Evolutionary conservation across 2,113 vertebrate genomes (phyloP).

Genomic region (Cottus gobio): DNA sequence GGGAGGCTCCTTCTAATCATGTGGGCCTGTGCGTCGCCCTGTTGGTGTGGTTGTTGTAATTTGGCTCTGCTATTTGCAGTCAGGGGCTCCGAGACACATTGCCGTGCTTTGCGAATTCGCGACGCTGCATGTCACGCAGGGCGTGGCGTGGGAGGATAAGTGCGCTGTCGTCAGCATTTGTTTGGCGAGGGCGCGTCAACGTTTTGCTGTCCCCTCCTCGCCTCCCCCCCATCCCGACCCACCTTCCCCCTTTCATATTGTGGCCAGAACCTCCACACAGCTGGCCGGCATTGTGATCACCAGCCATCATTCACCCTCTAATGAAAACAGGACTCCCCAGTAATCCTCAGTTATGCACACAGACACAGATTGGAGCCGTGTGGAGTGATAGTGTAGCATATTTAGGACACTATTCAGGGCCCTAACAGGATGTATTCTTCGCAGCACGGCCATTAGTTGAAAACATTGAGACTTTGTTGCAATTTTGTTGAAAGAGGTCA

Average conservation of each 20-base stretch:
- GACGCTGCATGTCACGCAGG: conserved; percentile 61
- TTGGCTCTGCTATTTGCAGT: conserved; percentile 81
- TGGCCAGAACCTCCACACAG: conserved; percentile 34
- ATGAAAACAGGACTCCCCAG: conserved; percentile 37
- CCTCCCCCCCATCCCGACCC: not conserved
- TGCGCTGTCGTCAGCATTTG: conserved; percentile 52
- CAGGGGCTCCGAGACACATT: conserved; percentile 71
- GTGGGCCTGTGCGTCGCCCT: conserved; percentile 70
- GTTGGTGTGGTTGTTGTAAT: conserved; percentile 80
- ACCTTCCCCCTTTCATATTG: conserved; percentile 9
- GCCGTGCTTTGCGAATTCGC: conserved; percentile 42
- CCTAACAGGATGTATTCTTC: conserved; percentile 50
- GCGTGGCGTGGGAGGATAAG: conserved; percentile 74
- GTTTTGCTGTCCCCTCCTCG: conserved; percentile 1
- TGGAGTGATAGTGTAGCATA: conserved; percentile 49
- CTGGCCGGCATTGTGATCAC: conserved; percentile 26
- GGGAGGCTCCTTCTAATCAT: conserved; percentile 83
- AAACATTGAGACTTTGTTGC: conserved; percentile 46
- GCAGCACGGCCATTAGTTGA: conserved; percentile 48
- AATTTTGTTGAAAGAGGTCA: conserved; percentile 71
- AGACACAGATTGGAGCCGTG: conserved; percentile 14
- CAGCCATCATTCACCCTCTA: conserved; percentile 31
- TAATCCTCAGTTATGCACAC: conserved; percentile 45
- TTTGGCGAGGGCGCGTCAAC: conserved; percentile 25
- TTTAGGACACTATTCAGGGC: conserved; percentile 34